Evolutionary conservation across 2,888 invertebrate species (phyloP).

Genomic region (Agonopterix heracliana): DNA sequence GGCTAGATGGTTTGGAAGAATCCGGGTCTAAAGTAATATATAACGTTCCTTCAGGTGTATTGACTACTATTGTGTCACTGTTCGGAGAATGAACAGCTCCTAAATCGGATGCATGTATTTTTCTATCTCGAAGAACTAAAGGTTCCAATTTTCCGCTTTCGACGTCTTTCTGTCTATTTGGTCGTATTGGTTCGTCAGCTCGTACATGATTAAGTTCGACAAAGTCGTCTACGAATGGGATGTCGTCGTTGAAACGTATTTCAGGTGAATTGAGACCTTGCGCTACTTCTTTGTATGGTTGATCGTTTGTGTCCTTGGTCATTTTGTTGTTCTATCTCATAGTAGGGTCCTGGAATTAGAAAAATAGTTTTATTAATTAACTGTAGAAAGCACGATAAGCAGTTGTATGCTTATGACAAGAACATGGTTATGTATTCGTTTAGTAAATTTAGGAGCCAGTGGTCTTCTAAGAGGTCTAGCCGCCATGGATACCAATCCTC

Average conservation of each 20-base stretch:
- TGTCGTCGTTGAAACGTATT: constrained; percentile 28
- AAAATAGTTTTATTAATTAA: background rate
- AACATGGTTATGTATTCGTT: no score
- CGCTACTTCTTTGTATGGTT: constrained; percentile 33
- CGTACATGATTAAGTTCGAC: constrained; percentile 27
- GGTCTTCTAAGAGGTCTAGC: no score
- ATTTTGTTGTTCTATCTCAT: constrained; percentile 55
- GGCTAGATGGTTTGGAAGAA: constrained; percentile 32
- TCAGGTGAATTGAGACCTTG: constrained; percentile 62
- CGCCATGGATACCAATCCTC: no score
- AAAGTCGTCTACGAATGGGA: constrained; percentile 31
- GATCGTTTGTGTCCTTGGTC: constrained; percentile 21
- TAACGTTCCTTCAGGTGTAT: constrained; percentile 65
- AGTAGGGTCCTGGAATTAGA: constrained; percentile 40
- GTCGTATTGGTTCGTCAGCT: constrained; percentile 30
- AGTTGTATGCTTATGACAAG: no score
- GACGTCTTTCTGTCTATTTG: constrained; percentile 27
- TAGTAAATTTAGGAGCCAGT: no score
- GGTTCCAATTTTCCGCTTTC: constrained; percentile 26
- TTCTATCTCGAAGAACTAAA: constrained; percentile 13
- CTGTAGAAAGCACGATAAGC: background rate
- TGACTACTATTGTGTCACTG: constrained; percentile 64
- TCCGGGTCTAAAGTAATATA: constrained; percentile 66
- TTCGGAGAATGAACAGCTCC: constrained; percentile 55
- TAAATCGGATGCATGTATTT: constrained; percentile 50